Percentiles rank a stretch among this genome's conserved stretches.
These are phyloP conservation scores for Huso huso DNA, from an alignment of 2,797 vertebrate genomes.

Conservation along the genomic window DNA sequence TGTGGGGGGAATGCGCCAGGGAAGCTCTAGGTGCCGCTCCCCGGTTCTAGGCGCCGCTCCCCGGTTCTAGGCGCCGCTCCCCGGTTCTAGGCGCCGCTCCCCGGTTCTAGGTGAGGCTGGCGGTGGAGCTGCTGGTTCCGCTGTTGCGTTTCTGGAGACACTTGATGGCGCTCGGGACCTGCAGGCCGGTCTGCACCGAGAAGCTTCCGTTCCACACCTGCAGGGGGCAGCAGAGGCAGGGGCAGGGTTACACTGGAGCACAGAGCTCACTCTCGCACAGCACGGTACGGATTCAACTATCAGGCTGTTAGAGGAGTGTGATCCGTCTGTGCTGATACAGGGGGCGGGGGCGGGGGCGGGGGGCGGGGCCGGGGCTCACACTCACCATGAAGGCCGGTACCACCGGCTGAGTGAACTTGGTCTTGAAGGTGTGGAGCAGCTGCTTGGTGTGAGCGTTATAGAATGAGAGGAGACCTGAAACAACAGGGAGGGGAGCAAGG, in stretches of 20 bases:
- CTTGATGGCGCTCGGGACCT: slow-evolving; percentile 80
- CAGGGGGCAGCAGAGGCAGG: slow-evolving; percentile 12
- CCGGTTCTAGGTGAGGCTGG: slow-evolving; percentile 75
- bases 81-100: not conserved
- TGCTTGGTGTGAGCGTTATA: slow-evolving; percentile 82
- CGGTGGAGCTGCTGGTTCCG: slow-evolving; percentile 85
- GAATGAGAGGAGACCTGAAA: slow-evolving; percentile 77
- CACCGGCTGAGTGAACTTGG: slow-evolving; percentile 84
- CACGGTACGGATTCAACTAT: too few relatives aligned
- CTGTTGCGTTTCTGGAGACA: slow-evolving; percentile 86
- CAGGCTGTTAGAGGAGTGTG: too few relatives aligned
- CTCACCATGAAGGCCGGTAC: slow-evolving; percentile 88
- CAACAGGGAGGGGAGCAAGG: not conserved
- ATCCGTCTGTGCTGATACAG: too few relatives aligned
- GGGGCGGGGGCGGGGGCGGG: too few relatives aligned
- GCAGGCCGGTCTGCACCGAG: slow-evolving; percentile 78
- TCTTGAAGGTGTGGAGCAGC: slow-evolving; percentile 82
- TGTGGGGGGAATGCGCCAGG: too few relatives aligned
- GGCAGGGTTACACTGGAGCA: too few relatives aligned
- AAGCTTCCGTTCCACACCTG: slow-evolving; percentile 95
- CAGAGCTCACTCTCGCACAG: too few relatives aligned
- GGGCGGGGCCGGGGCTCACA: not conserved
- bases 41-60: not conserved
- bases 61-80: slow-evolving; percentile 44
- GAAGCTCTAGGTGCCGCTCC: too few relatives aligned